phyloP scores from a whole-genome alignment of 2,888 invertebrate genomes.

The Drosophila birchii region DNA sequence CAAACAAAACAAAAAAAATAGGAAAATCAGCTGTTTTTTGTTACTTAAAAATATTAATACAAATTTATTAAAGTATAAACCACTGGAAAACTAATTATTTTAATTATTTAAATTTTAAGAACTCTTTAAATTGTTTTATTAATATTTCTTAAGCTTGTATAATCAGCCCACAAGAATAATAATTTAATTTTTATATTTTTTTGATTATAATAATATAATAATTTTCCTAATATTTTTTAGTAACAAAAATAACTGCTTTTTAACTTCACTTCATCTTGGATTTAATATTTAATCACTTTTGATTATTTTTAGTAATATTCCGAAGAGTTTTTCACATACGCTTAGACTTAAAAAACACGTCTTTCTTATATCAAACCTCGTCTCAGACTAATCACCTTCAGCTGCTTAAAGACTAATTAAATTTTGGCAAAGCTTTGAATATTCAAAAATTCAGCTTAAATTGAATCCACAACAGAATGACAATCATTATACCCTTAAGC shows the following conservation, averaged over 20 bases:
- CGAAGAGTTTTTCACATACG: neutral
- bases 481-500: neutral
- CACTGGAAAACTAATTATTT: too few relatives aligned
- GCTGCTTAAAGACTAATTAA: neutral
- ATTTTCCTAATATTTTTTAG: too few relatives aligned
- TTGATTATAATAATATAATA: too few relatives aligned
- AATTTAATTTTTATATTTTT: too few relatives aligned
- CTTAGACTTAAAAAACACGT: neutral
- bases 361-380: neutral
- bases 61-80: too few relatives aligned
- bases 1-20: neutral
- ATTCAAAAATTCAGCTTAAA: neutral
- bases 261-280: neutral
- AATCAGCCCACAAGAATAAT: too few relatives aligned
- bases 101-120: too few relatives aligned
- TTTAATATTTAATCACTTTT: neutral
- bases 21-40: too few relatives aligned
- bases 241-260: too few relatives aligned
- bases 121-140: neutral
- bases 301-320: neutral
- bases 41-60: too few relatives aligned
- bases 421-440: conserved; percentile 1
- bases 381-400: neutral
- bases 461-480: neutral
- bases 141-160: neutral